These are phyloP conservation scores for Tetrax tetrax DNA, from an alignment of 2,113 vertebrate species.

Conservation along the genomic window DNA sequence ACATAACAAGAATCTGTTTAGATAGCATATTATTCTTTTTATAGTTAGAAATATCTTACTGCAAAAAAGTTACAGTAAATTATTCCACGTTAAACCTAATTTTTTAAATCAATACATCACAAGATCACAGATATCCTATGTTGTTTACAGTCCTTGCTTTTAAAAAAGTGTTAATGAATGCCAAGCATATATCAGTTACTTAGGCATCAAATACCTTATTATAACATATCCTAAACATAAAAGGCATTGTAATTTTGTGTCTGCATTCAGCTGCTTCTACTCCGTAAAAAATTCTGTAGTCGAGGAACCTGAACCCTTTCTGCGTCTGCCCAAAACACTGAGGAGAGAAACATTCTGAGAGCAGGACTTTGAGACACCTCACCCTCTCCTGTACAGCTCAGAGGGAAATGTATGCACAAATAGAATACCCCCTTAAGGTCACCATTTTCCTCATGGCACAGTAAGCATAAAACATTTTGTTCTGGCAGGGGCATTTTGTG, in stretches of 20 bases:
- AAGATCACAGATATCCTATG: neutral
- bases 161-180: neutral
- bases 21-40: neutral
- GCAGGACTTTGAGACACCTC: neutral
- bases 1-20: neutral
- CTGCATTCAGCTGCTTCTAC: neutral
- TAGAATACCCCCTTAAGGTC: neutral
- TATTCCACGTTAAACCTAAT: neutral
- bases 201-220: neutral
- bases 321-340: neutral
- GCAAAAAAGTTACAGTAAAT: neutral
- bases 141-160: neutral
- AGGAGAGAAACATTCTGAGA: neutral
- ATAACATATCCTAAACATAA: neutral
- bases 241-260: neutral
- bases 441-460: neutral
- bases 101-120: neutral
- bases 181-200: neutral
- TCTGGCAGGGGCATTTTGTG: neutral
- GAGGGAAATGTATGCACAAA: neutral
- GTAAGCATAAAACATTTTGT: neutral
- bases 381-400: neutral
- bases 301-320: neutral
- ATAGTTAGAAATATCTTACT: neutral
- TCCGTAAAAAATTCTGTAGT: neutral